Evolutionary conservation across 1,140 invertebrate genomes (phyloP), one percentile per base, ranked within the genome.

Genomic region (Fopius arisanus): DNA sequence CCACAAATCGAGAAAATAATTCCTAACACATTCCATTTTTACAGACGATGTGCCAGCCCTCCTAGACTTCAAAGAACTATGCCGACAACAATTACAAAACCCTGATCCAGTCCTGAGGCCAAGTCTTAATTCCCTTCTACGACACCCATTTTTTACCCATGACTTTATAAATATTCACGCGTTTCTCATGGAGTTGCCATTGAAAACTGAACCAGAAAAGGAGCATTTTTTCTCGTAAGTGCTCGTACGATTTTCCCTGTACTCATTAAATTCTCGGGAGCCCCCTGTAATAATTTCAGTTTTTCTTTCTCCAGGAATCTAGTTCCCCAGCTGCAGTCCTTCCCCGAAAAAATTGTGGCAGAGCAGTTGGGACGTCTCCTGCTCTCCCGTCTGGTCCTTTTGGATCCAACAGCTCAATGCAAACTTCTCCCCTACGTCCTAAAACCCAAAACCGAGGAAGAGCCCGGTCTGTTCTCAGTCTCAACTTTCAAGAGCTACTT

Each of bases 131-230:
- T 87, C 89, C 21, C 82, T 95, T 16, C 84, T 94, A 1, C 85
- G 92, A 78, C 92, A 96, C 85, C 88, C 90, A 19, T 95, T 94
- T 83, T 95, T 95, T 75, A 93, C 92, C 77, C 93, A 96, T 83
- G 92, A 95, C 79, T 96, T 96, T 83, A 92, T 96, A 74, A 87
- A 90, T 19, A 94, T 96, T 78, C 91, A 95, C 84, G 92, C 91
- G 72, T 96, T 96, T 87, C 86, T 97, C 0, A 91, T 92, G 77
- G 93, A 95, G 81, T 87, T 96, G 67, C 93, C 95, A 4, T 78
- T 96, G 10, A 96, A 96, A 85, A 90, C 87, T 70, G 91, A 93
- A 76, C 85, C 87, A 43, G 94, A 96, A 79, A 96, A 93, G 82
- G 90, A 91, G 75, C 83, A 91, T 67, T 96, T 96, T 84, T 96